Evolutionary conservation across 2,113 vertebrate species (phyloP), one percentile per base, ranked within the genome.

Genomic region (Calidris pugnax): DNA sequence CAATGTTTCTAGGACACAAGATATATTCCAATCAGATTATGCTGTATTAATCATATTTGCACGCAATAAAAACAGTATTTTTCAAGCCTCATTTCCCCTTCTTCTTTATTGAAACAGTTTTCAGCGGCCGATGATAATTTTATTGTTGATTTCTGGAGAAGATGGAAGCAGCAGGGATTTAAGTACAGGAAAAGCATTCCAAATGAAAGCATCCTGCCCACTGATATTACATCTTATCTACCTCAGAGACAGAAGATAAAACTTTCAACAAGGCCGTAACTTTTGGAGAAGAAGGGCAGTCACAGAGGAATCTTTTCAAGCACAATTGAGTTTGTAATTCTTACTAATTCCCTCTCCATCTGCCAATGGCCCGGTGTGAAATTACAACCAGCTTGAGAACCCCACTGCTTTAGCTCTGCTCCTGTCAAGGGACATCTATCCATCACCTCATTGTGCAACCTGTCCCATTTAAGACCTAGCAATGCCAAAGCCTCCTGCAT

Each of bases 371-470:
- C 45, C 3, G 7, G 90, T 63, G 71, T 97, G 91, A 98, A 97
- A 95, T 56, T 97, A 98, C 97, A 98, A 95, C 86, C 94, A 85
- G 66, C 82, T 77, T 82, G 71, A 85, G 87, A 96, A 85, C 76
- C 66, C 63, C 83, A 73, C 71, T 87, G 92, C 69, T 91, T 94
- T 83, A 89, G 77, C 45, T 68, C 81, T 85, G 84, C 55, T 92
- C 67, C 92, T 94, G 53, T 91, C 90, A 92, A 87, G 55, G 69
- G 67, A 76, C 88, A 78, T 86, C 68, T 59, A 94, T 92, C 86
- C 90, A 86, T 94, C 94, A 85, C 84, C 67, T 91, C 79, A 73
- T 24, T 89, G 87, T 60, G 74, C 84, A 94, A 90, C 55, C 67
- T 73, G 77, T 85, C 63, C 69, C 81, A 57, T 87, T 89, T 69